Base-by-base conservation (phyloP, 2,113 vertebrate genomes). In the Pteronura brasiliensis region DNA sequence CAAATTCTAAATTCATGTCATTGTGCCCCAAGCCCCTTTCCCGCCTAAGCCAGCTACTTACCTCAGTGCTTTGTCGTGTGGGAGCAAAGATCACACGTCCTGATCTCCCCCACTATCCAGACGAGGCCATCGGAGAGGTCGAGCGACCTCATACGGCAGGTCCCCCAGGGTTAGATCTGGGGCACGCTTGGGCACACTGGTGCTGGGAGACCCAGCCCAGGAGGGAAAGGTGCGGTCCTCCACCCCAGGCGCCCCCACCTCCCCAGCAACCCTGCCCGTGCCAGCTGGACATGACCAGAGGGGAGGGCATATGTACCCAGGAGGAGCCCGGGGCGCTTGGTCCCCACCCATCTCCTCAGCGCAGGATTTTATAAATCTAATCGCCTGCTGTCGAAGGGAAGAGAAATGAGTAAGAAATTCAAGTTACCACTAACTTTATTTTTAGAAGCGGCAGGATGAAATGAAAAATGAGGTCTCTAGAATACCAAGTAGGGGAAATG, bases 101-200 rank as follows among this genome's bases (percentile, higher is more conserved):
- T 17, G 63, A 67, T 0, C 5, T 8, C 79, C 29, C 63, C 17
- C 7, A 21, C 18, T 12, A 2, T 6, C n/a, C 42, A 47, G 29
- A 39, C 0, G 31, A 17, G 0, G 25, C 13, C 4, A 6, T 12
- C 0, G 1, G 4, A 6, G 17, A 76, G 65, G 29, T 7, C 13
- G 0, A 39, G 74, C 0, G 7, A 49, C 59, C 8, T 15, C 44
- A 4, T 13, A 0, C 27, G 13, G 59, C n/a, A 31, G 74, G 74
- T 29, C 27, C 27, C 42, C 6, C 47, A 6, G 76, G 47, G n/a
- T 31, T 0, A 0, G 27, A 15, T 47, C 74, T 7, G 14, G 42
- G 15, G 42, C 17, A 7, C 27, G 0, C 42, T 47, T 3, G 0
- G 17, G 80, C 36, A n/a, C 3, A 0, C 52, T 2, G 39, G 36